Evolutionary conservation across 1,140 invertebrate genomes (phyloP).

Genomic region (Dreissena polymorpha): DNA sequence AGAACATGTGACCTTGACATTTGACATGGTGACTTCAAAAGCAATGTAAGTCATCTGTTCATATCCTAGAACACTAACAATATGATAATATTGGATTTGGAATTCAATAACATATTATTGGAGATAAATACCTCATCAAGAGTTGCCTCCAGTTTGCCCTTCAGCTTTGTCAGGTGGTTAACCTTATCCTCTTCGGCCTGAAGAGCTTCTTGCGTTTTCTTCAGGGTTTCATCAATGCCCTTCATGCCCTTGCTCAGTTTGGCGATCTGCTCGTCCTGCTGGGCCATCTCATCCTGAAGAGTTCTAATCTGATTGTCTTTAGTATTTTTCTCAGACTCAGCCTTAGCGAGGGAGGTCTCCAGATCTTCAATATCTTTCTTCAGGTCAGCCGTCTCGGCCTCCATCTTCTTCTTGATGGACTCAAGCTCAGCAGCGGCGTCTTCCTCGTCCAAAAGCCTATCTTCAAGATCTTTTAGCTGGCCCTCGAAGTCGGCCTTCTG

Average conservation of each 20-base stretch:
- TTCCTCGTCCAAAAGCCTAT: conserved; percentile 96
- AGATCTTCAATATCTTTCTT: conserved; percentile 99
- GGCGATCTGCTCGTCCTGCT: conserved; percentile 99
- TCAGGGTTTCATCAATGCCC: conserved; percentile 95
- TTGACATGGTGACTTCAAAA: neutral
- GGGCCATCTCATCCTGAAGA: conserved; percentile 96
- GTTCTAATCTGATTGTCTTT: conserved; percentile 99
- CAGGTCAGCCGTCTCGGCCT: conserved; percentile 93
- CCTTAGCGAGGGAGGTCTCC: conserved; percentile 93
- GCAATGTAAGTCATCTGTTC: neutral
- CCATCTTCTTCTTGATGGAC: conserved; percentile 97
- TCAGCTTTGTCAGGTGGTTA: conserved; percentile 99
- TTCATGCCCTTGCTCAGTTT: conserved; percentile 99
- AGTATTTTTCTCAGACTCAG: conserved; percentile 95
- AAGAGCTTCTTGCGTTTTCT: conserved; percentile 97
- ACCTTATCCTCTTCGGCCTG: conserved; percentile 99
- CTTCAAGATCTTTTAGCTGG: conserved; percentile 98
- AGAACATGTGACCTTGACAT: neutral
- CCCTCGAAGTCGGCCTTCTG: conserved; percentile 98
- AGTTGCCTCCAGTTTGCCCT: conserved; percentile 98
- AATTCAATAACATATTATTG: neutral
- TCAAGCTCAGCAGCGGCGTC: conserved; percentile 95
- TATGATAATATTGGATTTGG: neutral
- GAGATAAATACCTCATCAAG: conserved; percentile 87
- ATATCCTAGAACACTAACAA: neutral